Evolutionary conservation across 1,140 invertebrate species (phyloP).

Genomic region (Macrocentrus cingulum): DNA sequence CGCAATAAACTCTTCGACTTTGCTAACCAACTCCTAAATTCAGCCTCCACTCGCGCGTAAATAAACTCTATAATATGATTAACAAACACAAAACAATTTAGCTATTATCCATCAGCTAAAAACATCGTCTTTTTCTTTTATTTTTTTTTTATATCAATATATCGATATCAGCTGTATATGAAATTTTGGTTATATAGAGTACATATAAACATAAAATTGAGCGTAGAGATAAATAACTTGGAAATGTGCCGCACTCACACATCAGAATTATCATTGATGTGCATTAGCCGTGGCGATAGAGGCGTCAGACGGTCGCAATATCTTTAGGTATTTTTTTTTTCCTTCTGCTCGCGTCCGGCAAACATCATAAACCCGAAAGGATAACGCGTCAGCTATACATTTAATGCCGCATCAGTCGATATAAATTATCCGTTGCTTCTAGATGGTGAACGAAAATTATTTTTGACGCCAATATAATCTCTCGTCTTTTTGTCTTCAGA

Average conservation of each 20-base stretch:
- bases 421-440: slow-evolving; percentile 22
- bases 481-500: neutral
- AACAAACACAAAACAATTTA: no score
- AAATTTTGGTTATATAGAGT: no score
- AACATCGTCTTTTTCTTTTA: no score
- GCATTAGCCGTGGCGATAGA: slow-evolving; percentile 6
- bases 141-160: no score
- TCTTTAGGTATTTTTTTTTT: slow-evolving; percentile 1
- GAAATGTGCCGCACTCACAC: neutral
- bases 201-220: neutral
- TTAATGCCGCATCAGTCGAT: slow-evolving; percentile 20
- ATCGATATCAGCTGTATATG: no score
- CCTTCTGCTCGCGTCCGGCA: slow-evolving; percentile 16
- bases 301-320: slow-evolving; percentile 20
- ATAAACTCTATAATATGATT: slow-evolving; percentile 1
- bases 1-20: slow-evolving; percentile 14
- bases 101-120: no score
- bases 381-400: slow-evolving; percentile 29
- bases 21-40: slow-evolving; percentile 10
- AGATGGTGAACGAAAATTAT: slow-evolving; percentile 14
- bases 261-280: slow-evolving; percentile 10
- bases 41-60: neutral
- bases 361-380: slow-evolving; percentile 37
- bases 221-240: neutral
- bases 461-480: neutral